Conservation (phyloP, 2,888 invertebrate genomes). For the Eretmocerus hayati region DNA sequence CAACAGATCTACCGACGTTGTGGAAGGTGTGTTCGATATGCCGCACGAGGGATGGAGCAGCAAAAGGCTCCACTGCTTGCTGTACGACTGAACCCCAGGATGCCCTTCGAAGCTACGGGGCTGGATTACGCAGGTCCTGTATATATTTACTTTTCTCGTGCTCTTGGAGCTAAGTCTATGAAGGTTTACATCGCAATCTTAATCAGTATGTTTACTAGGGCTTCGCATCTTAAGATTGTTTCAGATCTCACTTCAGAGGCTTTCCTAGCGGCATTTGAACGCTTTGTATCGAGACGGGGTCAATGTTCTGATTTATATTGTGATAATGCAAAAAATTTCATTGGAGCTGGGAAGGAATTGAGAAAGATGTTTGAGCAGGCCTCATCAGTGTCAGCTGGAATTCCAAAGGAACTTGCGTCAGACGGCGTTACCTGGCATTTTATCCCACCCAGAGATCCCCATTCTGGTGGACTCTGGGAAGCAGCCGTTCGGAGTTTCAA, state of each 20-base stretch:
- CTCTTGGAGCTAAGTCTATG: background rate
- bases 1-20: background rate
- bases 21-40: background rate
- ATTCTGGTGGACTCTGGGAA: too few relatives aligned
- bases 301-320: background rate
- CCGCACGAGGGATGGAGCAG: background rate
- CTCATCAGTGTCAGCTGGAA: too few relatives aligned
- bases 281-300: background rate
- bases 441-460: too few relatives aligned
- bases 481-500: too few relatives aligned
- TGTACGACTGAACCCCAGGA: background rate
- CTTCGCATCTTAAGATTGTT: slow-evolving; percentile 1
- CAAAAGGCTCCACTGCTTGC: slow-evolving; percentile 1
- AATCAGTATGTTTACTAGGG: background rate
- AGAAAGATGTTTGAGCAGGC: too few relatives aligned
- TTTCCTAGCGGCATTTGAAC: background rate
- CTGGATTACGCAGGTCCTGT: slow-evolving; percentile 3
- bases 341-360: too few relatives aligned
- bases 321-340: background rate
- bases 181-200: slow-evolving; percentile 1
- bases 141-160: background rate
- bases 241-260: background rate
- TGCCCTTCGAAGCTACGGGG: background rate
- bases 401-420: too few relatives aligned
- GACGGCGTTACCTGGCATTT: too few relatives aligned